Conservation (phyloP, 2,113 vertebrate genomes). For the Nesogale talazaci region DNA sequence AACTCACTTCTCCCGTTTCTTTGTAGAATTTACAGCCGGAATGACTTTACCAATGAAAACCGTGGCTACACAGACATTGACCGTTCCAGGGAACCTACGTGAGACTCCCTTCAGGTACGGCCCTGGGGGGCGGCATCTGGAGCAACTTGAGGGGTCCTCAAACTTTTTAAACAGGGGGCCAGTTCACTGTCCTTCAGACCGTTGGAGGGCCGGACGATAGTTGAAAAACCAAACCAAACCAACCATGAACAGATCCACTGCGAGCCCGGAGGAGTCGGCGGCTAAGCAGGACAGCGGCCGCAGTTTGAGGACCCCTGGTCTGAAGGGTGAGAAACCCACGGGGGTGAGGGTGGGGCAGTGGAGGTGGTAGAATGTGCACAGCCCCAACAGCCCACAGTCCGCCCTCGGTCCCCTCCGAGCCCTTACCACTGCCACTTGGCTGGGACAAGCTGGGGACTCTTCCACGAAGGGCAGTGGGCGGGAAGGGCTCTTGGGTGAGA, state of each 20-base stretch:
- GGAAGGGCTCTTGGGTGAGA: not conserved
- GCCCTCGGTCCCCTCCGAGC: not conserved
- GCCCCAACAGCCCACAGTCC: not conserved
- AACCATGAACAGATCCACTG: too few species aligned
- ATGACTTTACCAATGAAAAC: constrained; percentile 86
- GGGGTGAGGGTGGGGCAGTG: too few species aligned
- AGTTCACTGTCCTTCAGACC: too few species aligned
- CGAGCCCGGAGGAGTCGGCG: too few species aligned
- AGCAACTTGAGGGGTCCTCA: too few species aligned
- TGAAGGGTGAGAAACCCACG: not conserved
- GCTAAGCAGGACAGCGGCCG: too few species aligned
- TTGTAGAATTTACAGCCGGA: constrained; percentile 84
- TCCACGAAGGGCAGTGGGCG: not conserved
- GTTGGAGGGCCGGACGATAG: too few species aligned
- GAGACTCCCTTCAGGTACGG: constrained; percentile 69
- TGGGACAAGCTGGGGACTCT: not conserved
- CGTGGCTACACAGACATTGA: constrained; percentile 62
- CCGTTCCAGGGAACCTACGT: constrained; percentile 53
- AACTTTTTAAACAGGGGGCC: too few species aligned
- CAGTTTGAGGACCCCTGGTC: too few species aligned
- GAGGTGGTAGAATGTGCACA: not conserved
- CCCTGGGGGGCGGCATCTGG: not conserved
- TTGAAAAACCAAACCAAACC: too few species aligned
- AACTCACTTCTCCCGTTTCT: not conserved
- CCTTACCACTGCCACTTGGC: not conserved